Base-by-base conservation (phyloP, 2,888 invertebrate genomes). In the Stenichneumon culpator region DNA sequence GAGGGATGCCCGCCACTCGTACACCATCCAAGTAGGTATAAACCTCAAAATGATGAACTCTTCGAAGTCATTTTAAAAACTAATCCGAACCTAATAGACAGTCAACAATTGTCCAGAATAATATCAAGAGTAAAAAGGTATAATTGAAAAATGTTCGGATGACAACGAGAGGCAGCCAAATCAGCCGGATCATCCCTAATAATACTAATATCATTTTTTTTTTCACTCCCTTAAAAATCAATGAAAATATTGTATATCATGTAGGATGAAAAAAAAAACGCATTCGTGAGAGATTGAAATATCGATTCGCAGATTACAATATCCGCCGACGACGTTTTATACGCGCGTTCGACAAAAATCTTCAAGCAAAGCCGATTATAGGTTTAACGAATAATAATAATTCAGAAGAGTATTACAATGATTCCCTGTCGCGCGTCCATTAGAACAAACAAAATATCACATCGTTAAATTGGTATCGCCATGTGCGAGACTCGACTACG, bases 361-460 rank as follows among this genome's bases (percentile, higher is more conserved):
- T 69, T 82, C 70, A 88, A 87, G 85, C 87, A 84, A 87, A 88
- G 87, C 87, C 82, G 87, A 82, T 86, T 87, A 84, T 83, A 85
- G 32, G 65, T 52, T 63, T 16, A 73, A 72, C 32, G 16, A 36
- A 72, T 70, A 19, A 19, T 22, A n/a, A 22, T 14, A 72, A 72
- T 16, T 14, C 47, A 39, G 28, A 81, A 65, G 73, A 81, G 60
- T 77, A 83, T 85, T 79, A 77, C 44, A 68, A 79, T 81, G 68
- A 83, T 79, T 83, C 79, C 75, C 70, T 75, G 70, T 79, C 74
- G 52, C 47, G 47, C 79, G 36, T 86, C 52, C 50, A 75, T 74
- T 83, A 70, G 50, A 85, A 81, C 57, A 84, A 87, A 84, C 78
- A 79, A 83, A 87, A 86, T 84, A 87, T 87, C 86, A 87, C 86